A percentile compares a stretch with the other conserved stretches of the same genome.
phyloP scores from a whole-genome alignment of 2,797 vertebrate genomes.

The Xyrichtys novacula region DNA sequence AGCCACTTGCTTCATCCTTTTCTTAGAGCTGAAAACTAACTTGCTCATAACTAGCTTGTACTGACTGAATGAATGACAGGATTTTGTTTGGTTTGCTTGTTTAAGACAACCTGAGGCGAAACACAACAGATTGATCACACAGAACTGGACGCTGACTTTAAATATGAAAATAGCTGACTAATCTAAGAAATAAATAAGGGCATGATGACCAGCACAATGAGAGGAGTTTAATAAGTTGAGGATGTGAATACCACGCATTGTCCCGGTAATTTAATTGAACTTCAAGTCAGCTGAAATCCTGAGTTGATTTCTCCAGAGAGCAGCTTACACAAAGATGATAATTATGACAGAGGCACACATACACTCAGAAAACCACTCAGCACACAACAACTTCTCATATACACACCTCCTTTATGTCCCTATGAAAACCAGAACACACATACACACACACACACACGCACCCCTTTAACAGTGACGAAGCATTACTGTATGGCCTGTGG shows the following conservation, averaged over 20 bases:
- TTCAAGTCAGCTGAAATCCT: conserved; percentile 74
- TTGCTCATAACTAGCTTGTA: conserved; percentile 24
- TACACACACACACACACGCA: conserved; percentile 24
- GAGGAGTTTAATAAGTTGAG: conserved; percentile 28
- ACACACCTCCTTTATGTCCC: conserved; percentile 21
- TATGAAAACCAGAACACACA: not conserved
- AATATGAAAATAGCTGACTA: conserved; percentile 25
- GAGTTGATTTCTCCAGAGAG: conserved; percentile 67
- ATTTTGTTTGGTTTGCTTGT: not conserved
- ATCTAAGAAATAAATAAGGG: conserved; percentile 31
- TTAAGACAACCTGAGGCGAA: conserved; percentile 1
- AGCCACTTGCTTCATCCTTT: conserved; percentile 10
- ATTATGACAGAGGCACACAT: conserved; percentile 56
- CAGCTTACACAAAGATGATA: conserved; percentile 60
- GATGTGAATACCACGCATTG: conserved; percentile 59
- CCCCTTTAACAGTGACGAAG: conserved; percentile 53
- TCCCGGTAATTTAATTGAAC: conserved; percentile 63
- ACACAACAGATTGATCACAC: conserved; percentile 6
- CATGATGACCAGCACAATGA: conserved; percentile 36
- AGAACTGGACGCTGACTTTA: conserved; percentile 17
- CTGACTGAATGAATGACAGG: conserved; percentile 4
- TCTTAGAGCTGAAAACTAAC: conserved; percentile 15
- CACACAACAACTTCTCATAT: conserved; percentile 15
- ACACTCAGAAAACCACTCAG: conserved; percentile 19
- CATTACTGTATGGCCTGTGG: conserved; percentile 50